Evolutionary conservation across 1,140 invertebrate genomes (phyloP).

Genomic region (Hypsibius dujardini): DNA sequence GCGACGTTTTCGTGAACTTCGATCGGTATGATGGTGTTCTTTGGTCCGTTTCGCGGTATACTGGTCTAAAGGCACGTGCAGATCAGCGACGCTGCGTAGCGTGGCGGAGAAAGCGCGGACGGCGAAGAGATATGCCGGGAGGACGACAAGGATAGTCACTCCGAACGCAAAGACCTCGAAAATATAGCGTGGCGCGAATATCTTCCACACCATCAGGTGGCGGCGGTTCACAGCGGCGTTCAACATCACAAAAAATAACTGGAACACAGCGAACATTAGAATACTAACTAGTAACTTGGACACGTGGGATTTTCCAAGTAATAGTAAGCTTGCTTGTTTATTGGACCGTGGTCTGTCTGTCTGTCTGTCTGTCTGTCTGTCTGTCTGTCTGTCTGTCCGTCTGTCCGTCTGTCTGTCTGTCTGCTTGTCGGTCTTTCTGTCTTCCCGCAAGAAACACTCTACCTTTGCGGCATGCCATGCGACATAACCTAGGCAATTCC

Average conservation of each 20-base stretch:
- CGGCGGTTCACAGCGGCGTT: slow-evolving; percentile 53
- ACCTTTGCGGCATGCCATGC: slow-evolving; percentile 4
- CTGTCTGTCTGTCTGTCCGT: too few species aligned
- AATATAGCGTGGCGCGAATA: slow-evolving; percentile 82
- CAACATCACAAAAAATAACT: slow-evolving; percentile 63
- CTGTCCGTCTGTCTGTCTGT: too few species aligned
- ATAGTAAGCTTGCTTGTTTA: slow-evolving; percentile 19
- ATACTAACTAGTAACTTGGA: too few species aligned
- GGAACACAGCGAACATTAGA: slow-evolving; percentile 29
- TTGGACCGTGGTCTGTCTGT: too few species aligned
- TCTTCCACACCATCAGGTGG: slow-evolving; percentile 93
- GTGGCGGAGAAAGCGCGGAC: slow-evolving; percentile 25
- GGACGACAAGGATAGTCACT: slow-evolving; percentile 35
- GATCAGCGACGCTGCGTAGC: neutral
- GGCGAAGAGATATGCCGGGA: slow-evolving; percentile 29
- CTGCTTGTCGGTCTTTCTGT: too few species aligned
- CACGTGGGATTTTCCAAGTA: too few species aligned
- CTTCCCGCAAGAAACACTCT: slow-evolving; percentile 13
- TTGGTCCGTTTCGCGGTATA: neutral
- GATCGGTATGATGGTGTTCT: neutral
- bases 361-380: too few species aligned
- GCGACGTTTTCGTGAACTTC: slow-evolving; percentile 2
- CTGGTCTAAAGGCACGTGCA: neutral
- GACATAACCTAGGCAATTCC: neutral
- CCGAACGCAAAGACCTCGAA: slow-evolving; percentile 59